These are phyloP conservation scores for human (Homo sapiens) DNA, from an alignment of 2,113 vertebrate genomes.

Conservation along the genomic window DNA sequence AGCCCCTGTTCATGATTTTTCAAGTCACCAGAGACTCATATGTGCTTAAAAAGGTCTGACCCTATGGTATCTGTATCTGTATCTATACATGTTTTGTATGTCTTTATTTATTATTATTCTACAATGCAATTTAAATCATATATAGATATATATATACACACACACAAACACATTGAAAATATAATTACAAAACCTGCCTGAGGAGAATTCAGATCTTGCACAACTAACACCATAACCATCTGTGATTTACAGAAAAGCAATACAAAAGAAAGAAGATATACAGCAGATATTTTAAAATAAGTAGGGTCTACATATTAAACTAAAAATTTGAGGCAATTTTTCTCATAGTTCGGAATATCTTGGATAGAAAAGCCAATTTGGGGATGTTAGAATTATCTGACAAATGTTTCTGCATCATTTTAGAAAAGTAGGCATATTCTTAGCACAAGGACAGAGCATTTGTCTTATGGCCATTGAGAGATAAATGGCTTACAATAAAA, in stretches of 20 bases:
- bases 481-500: conserved; percentile 59
- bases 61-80: neutral
- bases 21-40: neutral
- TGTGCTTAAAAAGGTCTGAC: neutral
- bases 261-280: neutral
- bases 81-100: neutral
- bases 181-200: neutral
- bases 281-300: neutral
- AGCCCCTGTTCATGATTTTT: neutral
- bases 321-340: neutral
- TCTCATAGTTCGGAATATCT: neutral
- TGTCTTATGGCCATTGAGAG: conserved; percentile 17
- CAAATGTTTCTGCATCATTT: neutral
- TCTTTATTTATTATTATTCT: neutral
- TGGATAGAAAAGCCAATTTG: conserved; percentile 5
- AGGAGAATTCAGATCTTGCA: neutral
- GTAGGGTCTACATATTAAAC: neutral
- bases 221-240: neutral
- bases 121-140: neutral
- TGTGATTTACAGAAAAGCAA: neutral
- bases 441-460: neutral
- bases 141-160: too few species aligned
- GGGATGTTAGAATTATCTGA: neutral
- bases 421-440: neutral
- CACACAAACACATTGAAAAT: neutral